Evolutionary conservation across 2,888 invertebrate species (phyloP), one percentile per base, ranked within the genome.

Genomic region (Heliconius hortense): DNA sequence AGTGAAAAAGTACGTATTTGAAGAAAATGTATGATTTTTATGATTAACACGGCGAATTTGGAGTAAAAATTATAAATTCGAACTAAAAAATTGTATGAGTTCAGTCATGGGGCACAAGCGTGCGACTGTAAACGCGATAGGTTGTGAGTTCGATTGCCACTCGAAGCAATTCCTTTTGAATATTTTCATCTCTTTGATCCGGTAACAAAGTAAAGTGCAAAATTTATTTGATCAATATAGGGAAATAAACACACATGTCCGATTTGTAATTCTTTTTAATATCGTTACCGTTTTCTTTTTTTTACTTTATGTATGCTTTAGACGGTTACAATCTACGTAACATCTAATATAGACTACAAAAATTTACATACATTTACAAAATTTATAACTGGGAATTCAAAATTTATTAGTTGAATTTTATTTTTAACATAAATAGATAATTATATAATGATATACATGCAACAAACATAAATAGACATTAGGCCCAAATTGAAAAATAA

Each of bases 321-420:
- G 88, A 91, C 87, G 85, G 87, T 90, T 92, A 91, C 89, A 88
- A 86, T 91, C 91, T 92, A 92, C 88, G 89, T 93, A 93, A 92
- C 91, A 90, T 91, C 91, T 93, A 93, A 90, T 87, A 87, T 88
- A 90, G 87, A 90, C 90, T 91, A 91, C 91, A 86, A 87, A 87
- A 90, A 90, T 93, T 90, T 90, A 91, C 88, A 93, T 89, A 91
- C 92, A 92, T 92, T 91, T 92, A 93, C 91, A 92, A 88, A 84
- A 84, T 85, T 84, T 84, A 81, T 86, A 89, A 91, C 91, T 91
- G 92, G 91, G 90, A 86, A 86, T 88, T 84, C 76, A 77, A 72
- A 74, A 72, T 79, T 74, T 73, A 43, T 64, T 59, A 43, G 64
- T 48, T 62, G 35, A 59, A 71, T 73, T 67, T 66, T 53, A 73